Conservation (phyloP, 2,113 vertebrate species). For the Caranx melampygus region DNA sequence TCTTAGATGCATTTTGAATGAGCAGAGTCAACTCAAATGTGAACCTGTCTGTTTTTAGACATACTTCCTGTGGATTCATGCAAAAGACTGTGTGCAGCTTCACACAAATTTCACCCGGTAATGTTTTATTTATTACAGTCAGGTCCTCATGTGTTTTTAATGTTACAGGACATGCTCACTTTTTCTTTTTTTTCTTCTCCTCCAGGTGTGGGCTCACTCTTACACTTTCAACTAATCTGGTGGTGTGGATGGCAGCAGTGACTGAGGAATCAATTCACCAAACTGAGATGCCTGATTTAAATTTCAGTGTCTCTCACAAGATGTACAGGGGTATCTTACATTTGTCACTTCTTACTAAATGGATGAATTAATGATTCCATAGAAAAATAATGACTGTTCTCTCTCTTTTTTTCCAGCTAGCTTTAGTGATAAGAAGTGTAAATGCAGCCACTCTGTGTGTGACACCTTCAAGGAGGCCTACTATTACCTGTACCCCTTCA, state of each 20-base stretch:
- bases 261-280: slow-evolving; percentile 93
- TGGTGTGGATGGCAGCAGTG: slow-evolving; percentile 92
- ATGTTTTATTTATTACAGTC: background rate
- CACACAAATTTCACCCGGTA: slow-evolving; percentile 89
- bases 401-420: slow-evolving; percentile 56
- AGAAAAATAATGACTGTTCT: background rate
- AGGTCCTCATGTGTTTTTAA: background rate
- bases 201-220: slow-evolving; percentile 91
- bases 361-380: background rate
- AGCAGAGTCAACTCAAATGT: background rate
- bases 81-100: slow-evolving; percentile 90
- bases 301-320: slow-evolving; percentile 35
- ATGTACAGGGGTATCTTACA: slow-evolving; percentile 54
- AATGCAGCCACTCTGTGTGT: slow-evolving; percentile 85
- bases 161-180: background rate
- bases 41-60: slow-evolving; percentile 80
- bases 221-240: slow-evolving; percentile 89
- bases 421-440: slow-evolving; percentile 69
- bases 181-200: background rate
- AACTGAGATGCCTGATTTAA: slow-evolving; percentile 66
- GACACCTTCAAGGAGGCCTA: slow-evolving; percentile 88
- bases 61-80: slow-evolving; percentile 90
- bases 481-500: slow-evolving; percentile 94
- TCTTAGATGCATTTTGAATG: background rate
- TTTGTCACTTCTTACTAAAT: background rate